Conservation (phyloP, 2,888 invertebrate species). For the Agrochola litura region DNA sequence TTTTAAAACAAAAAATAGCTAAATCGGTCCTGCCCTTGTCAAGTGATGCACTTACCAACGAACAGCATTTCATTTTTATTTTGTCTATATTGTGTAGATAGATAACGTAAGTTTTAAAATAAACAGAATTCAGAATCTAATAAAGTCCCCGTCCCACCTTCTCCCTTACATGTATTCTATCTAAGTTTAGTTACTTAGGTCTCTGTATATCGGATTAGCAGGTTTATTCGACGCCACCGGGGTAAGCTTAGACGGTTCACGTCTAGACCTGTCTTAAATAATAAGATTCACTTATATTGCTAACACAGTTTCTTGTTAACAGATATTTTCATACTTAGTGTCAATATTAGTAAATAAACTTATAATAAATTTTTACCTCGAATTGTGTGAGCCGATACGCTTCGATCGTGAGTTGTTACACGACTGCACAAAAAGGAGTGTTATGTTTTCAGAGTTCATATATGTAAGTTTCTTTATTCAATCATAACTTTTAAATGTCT, state of each 20-base stretch:
- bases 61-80: background rate
- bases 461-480: no score
- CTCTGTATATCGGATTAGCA: slow-evolving; percentile 59
- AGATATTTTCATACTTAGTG: background rate
- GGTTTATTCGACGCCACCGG: slow-evolving; percentile 62
- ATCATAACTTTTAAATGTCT: no score
- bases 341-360: background rate
- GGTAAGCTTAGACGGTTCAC: slow-evolving; percentile 52
- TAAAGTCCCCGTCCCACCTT: background rate
- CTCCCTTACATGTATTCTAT: background rate
- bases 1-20: no score
- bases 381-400: no score
- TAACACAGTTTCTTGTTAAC: slow-evolving; percentile 2
- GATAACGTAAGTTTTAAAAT: background rate
- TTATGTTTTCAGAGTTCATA: no score
- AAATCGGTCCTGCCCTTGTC: background rate
- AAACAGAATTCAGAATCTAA: background rate
- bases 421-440: no score
- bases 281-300: slow-evolving; percentile 36
- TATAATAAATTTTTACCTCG: background rate
- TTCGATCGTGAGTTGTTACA: no score
- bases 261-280: slow-evolving; percentile 68
- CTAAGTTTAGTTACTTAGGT: slow-evolving; percentile 40
- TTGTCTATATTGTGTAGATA: background rate
- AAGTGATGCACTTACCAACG: background rate